phyloP scores from a whole-genome alignment of 2,888 invertebrate genomes.

The Tachina grossa region DNA sequence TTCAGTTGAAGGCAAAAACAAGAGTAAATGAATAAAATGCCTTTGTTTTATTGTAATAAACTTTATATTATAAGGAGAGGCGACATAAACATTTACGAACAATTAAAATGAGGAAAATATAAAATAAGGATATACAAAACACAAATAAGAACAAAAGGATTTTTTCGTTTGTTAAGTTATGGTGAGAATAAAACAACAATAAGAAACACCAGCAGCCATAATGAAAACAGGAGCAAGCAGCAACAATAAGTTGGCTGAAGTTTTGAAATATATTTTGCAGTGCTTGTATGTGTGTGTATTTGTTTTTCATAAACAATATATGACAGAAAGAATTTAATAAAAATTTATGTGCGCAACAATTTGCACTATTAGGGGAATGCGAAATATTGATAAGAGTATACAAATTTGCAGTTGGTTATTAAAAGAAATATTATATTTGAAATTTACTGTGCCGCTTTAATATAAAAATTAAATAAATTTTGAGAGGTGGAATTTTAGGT shows the following conservation, averaged over 20 bases:
- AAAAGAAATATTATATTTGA: neutral
- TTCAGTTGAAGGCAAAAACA: constrained; percentile 23
- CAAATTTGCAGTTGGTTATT: neutral
- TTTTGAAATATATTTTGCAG: constrained; percentile 5
- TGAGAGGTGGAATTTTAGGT: too few species aligned
- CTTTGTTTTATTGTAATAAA: constrained; percentile 54
- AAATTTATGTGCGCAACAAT: constrained; percentile 22
- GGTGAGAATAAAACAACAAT: constrained; percentile 4
- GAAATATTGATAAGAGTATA: too few species aligned
- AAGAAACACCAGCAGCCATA: constrained; percentile 6
- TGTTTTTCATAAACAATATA: neutral
- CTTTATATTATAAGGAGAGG: constrained; percentile 47
- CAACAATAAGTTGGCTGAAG: constrained; percentile 2
- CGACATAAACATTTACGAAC: constrained; percentile 61
- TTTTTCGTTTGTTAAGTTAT: constrained; percentile 28
- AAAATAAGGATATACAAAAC: constrained; percentile 50
- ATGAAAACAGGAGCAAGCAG: constrained; percentile 3
- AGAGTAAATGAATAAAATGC: constrained; percentile 8
- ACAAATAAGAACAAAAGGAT: constrained; percentile 47
- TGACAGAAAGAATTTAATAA: constrained; percentile 10
- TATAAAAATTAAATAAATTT: too few species aligned
- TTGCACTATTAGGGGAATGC: neutral
- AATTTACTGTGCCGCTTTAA: too few species aligned
- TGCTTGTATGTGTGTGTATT: neutral
- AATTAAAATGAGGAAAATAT: constrained; percentile 56